Conservation (phyloP, 2,797 vertebrate genomes). For the Kryptopterus vitreolus region DNA sequence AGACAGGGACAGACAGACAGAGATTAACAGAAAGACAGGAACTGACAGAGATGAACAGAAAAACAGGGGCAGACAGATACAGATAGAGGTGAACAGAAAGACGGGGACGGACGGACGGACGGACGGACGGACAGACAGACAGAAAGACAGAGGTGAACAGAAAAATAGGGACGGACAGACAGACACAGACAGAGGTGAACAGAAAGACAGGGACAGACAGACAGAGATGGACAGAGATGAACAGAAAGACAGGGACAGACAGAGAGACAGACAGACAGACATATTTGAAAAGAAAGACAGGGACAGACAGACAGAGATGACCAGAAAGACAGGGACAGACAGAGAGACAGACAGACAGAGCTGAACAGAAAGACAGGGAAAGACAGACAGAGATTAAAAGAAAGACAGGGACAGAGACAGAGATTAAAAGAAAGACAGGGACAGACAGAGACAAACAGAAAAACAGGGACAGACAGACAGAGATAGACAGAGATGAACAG, state of each 20-base stretch:
- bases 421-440: no score
- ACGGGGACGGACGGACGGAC: neutral
- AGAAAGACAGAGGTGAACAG: no score
- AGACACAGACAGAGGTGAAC: neutral
- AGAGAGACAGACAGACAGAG: neutral
- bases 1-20: no score
- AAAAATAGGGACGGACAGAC: no score
- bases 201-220: no score
- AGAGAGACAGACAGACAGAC: no score
- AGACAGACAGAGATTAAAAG: no score
- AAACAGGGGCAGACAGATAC: neutral
- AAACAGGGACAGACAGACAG: neutral
- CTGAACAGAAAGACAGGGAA: no score
- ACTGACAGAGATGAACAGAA: no score
- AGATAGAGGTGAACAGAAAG: no score
- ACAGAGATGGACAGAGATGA: neutral
- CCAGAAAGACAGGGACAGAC: neutral
- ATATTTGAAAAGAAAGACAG: no score
- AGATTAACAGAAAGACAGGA: neutral
- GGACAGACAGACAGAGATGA: neutral
- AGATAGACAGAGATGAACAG: neutral
- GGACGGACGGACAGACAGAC: neutral
- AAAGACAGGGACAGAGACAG: no score
- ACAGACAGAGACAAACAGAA: neutral
- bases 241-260: neutral